Base-by-base conservation (phyloP, 2,888 invertebrate species). In the Tipula lateralis region DNA sequence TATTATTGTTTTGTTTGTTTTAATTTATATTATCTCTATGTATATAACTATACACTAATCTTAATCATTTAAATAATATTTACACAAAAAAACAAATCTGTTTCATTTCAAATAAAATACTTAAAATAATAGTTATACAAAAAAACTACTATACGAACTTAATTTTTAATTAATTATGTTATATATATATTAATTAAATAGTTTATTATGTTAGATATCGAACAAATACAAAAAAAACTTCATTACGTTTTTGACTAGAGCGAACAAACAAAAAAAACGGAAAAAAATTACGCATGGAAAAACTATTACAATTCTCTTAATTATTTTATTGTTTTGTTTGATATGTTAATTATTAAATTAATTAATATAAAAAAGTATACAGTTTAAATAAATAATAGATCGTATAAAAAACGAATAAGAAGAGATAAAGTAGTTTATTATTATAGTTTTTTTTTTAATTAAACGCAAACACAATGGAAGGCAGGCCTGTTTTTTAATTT, bases 331-430 rank as follows among this genome's bases (percentile, higher is more conserved):
- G 12, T 66, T 66, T 66, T 66, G 66, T 66, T 66, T 66, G 66
- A 66, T 66, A 66, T 66, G 66, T 66, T 66, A 66, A 66, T 66
- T n/a, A n/a, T n/a, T 66, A 66, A 66, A 66, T 66, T 66, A 66
- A 66, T 9, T 66, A 66, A 9, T 66, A 66, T n/a, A 66, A 66
- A 44, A 50, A 50, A 66, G 19, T 66, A 24, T 66, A 66, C 24
- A 24, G 9, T 66, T 9, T 24, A 66, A 66, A 66, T 66, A 66
- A 66, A 66, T 66, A 66, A 66, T 66, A 66, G 66, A 2, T 39
- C 13, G 13, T 2, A 39, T 39, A 39, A 39, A 39, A 39, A 39
- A 39, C 32, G 13, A 39, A 39, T 36, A 36, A 9, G n/a, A 44
- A n/a, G n/a, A n/a, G 44, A 44, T n/a, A 16, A 44, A 44, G 2